These are phyloP conservation scores for Drepana arcuata DNA, from an alignment of 1,140 invertebrate genomes.

Conservation along the genomic window DNA sequence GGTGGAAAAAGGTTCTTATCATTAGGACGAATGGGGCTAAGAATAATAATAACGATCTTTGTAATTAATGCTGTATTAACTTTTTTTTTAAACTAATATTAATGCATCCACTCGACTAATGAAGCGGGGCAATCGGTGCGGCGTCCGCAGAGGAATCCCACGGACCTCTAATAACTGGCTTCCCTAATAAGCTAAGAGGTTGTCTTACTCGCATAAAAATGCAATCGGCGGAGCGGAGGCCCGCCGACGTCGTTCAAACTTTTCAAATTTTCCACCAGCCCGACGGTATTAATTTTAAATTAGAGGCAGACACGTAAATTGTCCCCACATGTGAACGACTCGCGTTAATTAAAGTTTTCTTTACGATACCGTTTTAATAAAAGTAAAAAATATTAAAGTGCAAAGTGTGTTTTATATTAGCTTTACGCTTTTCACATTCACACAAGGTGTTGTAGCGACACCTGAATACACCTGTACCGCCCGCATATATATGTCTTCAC, in stretches of 20 bases:
- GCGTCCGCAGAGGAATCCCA: constrained; percentile 41
- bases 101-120: constrained; percentile 61
- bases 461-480: no score
- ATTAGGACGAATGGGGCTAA: no score
- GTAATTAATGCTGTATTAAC: no score
- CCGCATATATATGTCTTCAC: no score
- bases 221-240: constrained; percentile 49
- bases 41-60: no score
- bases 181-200: constrained; percentile 66
- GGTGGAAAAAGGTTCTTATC: no score
- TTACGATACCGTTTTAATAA: constrained; percentile 12
- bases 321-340: constrained; percentile 44
- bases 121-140: constrained; percentile 39
- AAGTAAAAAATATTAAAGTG: no score
- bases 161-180: constrained; percentile 52
- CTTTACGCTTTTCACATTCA: no score
- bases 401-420: no score
- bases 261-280: constrained; percentile 64
- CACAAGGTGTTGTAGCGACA: no score
- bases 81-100: no score
- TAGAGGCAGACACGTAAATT: constrained; percentile 43
- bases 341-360: constrained; percentile 40
- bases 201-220: constrained; percentile 63
- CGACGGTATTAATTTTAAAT: constrained; percentile 60
- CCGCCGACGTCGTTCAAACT: constrained; percentile 55